Conservation (phyloP, 1,140 invertebrate genomes). For the Oryctes rhinoceros region DNA sequence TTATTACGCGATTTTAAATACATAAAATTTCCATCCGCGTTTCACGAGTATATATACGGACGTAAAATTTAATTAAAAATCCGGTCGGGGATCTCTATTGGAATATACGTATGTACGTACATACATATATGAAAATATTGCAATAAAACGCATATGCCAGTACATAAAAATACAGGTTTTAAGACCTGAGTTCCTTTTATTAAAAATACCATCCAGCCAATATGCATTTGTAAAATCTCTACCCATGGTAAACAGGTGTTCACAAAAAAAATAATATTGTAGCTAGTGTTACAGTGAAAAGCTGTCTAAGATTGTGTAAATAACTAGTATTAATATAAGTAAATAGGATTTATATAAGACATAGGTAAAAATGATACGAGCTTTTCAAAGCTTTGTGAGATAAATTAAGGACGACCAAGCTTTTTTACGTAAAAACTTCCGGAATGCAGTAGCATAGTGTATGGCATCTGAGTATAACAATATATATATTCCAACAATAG, state of each 20-base stretch:
- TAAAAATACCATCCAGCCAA: neutral
- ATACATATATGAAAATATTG: neutral
- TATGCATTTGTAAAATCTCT: no score
- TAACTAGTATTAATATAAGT: no score
- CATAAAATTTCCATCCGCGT: neutral
- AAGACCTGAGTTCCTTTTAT: neutral
- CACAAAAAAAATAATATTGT: neutral
- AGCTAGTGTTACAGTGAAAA: no score
- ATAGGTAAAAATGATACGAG: no score
- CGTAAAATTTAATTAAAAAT: constrained; percentile 23
- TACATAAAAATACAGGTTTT: neutral
- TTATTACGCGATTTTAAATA: neutral
- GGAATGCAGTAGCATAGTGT: no score
- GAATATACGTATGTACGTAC: neutral
- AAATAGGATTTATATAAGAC: no score
- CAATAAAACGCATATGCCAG: neutral
- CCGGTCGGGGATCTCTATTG: neutral
- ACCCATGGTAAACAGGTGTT: neutral
- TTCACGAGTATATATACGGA: neutral
- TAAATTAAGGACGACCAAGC: no score
- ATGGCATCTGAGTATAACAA: no score
- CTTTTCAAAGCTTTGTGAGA: no score
- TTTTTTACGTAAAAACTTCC: no score
- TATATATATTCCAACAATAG: no score
- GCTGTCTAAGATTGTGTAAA: no score